Base-by-base conservation (phyloP, 2,113 vertebrate species). In the Clupea harengus region DNA sequence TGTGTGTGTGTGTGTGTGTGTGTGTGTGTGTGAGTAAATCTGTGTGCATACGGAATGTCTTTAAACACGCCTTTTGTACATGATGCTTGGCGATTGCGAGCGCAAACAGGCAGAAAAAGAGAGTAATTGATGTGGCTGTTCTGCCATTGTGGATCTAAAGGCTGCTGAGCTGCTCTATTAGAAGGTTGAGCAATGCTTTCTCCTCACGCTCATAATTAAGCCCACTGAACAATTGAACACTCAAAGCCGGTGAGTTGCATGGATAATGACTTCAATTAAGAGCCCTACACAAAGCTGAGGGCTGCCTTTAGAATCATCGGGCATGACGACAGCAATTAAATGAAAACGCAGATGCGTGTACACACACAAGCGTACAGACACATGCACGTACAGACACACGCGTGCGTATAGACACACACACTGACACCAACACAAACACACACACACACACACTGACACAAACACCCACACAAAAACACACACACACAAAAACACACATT, bases 231-330 rank as follows among this genome's bases (percentile, higher is more conserved):
- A 93, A 94, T 89, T 92, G 92, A 93, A 93, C 91, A 93, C 92
- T 92, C 91, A 85, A 91, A 93, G 89, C 87, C 86, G 88, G 88
- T 92, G 89, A 91, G 89, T 91, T 89, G 87, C 87, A 39, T 90
- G 92, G 92, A 89, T 94, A 95, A 94, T 94, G 91, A 92, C 92
- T 89, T 89, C 92, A 94, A 95, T 95, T 94, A 94, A 93, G 92
- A 92, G 92, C 92, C 90, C 88, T 87, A 86, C 88, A 92, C 91
- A 94, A 93, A 92, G 92, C 92, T 83, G 87, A 84, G 82, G 86
- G 85, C 89, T 89, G 92, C 92, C 90, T 89, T 90, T 45, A 78
- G 90, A 92, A 91, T 89, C 67, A 86, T 86, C 15, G 81, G n/a
- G 88, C 90, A 84, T 90, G 90, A 94, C 85, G 85, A 90, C 82